Percentiles rank a stretch among this genome's conserved stretches.
These are phyloP conservation scores for Pangasius krempfi DNA, from an alignment of 2,797 vertebrate species.

Conservation along the genomic window DNA sequence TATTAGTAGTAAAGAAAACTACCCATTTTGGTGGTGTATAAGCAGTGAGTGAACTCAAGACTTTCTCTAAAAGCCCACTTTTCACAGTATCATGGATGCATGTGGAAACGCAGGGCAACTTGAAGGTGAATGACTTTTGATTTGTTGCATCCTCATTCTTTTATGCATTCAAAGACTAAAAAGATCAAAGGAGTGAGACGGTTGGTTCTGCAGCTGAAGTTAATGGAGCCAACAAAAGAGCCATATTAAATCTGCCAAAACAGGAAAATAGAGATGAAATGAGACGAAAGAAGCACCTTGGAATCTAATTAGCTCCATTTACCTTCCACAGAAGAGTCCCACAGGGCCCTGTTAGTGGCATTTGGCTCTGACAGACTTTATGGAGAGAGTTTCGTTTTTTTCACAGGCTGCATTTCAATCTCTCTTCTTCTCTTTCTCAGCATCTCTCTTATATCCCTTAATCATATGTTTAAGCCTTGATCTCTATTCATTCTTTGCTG, in stretches of 20 bases:
- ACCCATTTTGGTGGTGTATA: background rate
- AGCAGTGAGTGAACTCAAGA: background rate
- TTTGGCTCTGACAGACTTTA: slow-evolving; percentile 3
- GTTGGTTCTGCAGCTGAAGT: slow-evolving; percentile 30
- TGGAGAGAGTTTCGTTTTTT: background rate
- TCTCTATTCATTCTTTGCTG: background rate
- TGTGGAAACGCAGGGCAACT: background rate
- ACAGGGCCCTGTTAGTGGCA: slow-evolving; percentile 14
- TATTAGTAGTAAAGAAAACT: background rate
- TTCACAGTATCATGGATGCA: background rate
- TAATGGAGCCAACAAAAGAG: slow-evolving; percentile 26
- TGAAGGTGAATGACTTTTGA: background rate
- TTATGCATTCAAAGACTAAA: background rate
- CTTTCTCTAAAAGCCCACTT: background rate
- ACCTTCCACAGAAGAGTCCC: slow-evolving; percentile 7
- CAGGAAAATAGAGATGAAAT: slow-evolving; percentile 34
- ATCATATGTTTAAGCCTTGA: background rate
- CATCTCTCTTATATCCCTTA: background rate
- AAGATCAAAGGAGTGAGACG: background rate
- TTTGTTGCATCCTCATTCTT: background rate
- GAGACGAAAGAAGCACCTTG: slow-evolving; percentile 41
- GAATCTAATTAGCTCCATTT: slow-evolving; percentile 52
- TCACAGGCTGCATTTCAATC: background rate
- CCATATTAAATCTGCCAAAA: slow-evolving; percentile 31
- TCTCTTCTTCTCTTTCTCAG: background rate